Conservation (phyloP, 2,113 vertebrate species). For the Psittacara wagleri region DNA sequence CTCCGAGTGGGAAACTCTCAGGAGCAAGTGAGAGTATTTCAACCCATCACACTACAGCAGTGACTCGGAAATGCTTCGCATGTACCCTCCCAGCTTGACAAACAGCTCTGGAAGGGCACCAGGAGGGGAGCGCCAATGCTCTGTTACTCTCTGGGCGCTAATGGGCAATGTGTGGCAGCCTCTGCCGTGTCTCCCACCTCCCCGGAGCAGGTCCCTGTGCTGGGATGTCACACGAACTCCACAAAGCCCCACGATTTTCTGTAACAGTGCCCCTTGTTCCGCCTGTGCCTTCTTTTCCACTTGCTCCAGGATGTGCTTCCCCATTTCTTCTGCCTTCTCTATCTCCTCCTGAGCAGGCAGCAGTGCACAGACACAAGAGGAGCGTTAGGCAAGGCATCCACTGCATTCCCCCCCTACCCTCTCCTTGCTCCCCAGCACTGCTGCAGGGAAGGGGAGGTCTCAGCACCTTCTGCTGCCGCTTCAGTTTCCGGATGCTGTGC, state of each 20-base stretch:
- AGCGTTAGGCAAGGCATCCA: background rate
- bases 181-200: background rate
- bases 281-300: background rate
- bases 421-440: rapidly evolving
- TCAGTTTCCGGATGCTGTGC: slow-evolving; percentile 33
- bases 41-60: background rate
- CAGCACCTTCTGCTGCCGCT: slow-evolving; percentile 52
- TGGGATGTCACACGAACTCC: background rate
- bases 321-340: background rate
- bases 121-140: background rate
- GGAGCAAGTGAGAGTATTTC: background rate
- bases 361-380: background rate
- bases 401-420: too few species aligned
- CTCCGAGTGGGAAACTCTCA: background rate
- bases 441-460: background rate
- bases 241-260: slow-evolving; percentile 25
- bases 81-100: background rate
- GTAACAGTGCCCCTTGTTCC: background rate
- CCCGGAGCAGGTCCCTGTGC: background rate
- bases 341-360: slow-evolving; percentile 30
- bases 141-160: background rate
- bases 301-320: background rate
- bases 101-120: rapidly evolving
- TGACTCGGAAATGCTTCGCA: background rate
- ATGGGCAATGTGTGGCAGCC: background rate